Evolutionary conservation across 1,140 invertebrate species (phyloP).

Genomic region (Euwallacea fornicatus): DNA sequence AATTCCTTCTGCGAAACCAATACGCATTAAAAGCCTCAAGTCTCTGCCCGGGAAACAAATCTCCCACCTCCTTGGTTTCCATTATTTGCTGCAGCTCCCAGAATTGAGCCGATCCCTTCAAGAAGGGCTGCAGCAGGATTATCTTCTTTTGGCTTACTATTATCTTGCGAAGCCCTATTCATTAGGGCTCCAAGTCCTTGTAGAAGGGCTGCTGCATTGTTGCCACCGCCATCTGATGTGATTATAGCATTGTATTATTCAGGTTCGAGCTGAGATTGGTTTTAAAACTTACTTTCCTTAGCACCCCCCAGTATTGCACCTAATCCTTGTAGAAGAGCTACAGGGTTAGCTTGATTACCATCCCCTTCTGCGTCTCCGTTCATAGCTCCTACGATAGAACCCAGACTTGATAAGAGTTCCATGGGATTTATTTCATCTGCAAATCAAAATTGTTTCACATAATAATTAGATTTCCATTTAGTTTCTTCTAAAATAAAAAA

Average conservation of each 20-base stretch:
- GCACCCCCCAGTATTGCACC: conserved; percentile 15
- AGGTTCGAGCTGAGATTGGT: no score
- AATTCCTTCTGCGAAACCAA: conserved; percentile 3
- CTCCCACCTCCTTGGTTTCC: not conserved
- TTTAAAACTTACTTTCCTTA: no score
- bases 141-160: not conserved
- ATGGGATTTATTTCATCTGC: conserved; percentile 29
- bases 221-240: conserved; percentile 7
- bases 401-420: conserved; percentile 26
- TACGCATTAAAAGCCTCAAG: not conserved
- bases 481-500: not conserved
- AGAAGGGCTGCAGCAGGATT: conserved; percentile 42
- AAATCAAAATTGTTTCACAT: not conserved
- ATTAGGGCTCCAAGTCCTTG: conserved; percentile 54
- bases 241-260: no score
- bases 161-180: conserved; percentile 24
- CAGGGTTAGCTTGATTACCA: conserved; percentile 22
- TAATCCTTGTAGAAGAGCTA: conserved; percentile 51
- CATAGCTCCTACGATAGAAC: conserved; percentile 18
- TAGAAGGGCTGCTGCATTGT: conserved; percentile 41
- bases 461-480: not conserved
- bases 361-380: conserved; percentile 20
- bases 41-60: not conserved
- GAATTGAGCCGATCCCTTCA: conserved; percentile 44
- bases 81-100: not conserved